Conservation (phyloP, 2,797 vertebrate genomes). For the Aviceda cuculoides region DNA sequence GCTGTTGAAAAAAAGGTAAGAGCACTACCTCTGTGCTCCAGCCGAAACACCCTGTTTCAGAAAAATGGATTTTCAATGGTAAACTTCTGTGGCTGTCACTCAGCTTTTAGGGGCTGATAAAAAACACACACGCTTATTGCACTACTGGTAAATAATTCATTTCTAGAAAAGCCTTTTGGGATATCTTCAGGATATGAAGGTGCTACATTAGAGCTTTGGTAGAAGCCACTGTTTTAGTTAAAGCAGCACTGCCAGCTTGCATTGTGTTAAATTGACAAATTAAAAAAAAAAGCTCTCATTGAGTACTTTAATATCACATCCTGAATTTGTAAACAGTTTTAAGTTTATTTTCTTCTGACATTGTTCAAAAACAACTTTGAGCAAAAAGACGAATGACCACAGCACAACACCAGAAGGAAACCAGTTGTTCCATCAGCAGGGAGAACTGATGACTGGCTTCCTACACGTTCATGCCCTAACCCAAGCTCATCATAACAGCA, state of each 20-base stretch:
- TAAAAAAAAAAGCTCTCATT: background rate
- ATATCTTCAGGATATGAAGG: background rate
- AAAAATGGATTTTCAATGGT: background rate
- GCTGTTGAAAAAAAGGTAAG: background rate
- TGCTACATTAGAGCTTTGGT: background rate
- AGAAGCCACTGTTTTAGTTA: background rate
- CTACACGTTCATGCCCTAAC: accelerated
- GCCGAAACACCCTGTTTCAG: background rate
- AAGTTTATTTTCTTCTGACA: background rate
- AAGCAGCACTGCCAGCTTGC: background rate
- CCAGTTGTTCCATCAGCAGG: background rate
- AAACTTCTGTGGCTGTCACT: background rate
- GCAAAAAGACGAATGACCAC: background rate
- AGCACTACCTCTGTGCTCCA: background rate
- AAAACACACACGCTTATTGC: background rate
- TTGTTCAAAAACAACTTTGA: background rate
- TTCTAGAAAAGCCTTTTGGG: background rate
- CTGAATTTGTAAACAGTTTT: background rate
- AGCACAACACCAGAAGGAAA: background rate
- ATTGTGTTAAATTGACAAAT: background rate
- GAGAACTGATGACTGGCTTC: background rate
- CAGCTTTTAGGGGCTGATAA: background rate
- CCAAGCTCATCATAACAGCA: background rate
- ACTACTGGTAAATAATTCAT: background rate
- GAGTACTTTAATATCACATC: background rate